phyloP scores from a whole-genome alignment of 2,888 invertebrate genomes.

The Scaptomyza parva region DNA sequence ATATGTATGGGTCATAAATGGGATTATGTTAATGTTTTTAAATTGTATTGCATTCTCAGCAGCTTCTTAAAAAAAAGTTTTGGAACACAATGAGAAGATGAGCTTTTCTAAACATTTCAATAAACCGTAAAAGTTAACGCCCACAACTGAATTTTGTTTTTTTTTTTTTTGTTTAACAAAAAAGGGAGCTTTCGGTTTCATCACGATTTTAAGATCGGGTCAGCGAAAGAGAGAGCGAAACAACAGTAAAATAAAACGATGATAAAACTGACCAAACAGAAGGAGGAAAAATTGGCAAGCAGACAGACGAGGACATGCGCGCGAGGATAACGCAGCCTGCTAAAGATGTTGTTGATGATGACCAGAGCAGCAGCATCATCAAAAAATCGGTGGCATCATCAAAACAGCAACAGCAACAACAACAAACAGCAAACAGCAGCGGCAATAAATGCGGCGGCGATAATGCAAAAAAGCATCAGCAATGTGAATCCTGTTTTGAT shows the following conservation, averaged over 20 bases:
- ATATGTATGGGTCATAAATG: slow-evolving; percentile 8
- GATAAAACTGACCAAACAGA: slow-evolving; percentile 17
- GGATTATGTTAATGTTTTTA: not conserved
- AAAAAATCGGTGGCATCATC: slow-evolving; percentile 69
- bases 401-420: slow-evolving; percentile 18
- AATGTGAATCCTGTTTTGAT: slow-evolving; percentile 84
- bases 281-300: slow-evolving; percentile 8
- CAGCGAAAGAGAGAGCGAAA: slow-evolving; percentile 15
- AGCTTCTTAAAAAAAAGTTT: no score
- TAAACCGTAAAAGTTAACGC: slow-evolving; percentile 5
- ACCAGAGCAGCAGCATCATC: slow-evolving; percentile 66
- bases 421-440: slow-evolving; percentile 29
- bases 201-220: not conserved
- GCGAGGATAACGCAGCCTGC: slow-evolving; percentile 57
- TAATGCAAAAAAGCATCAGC: slow-evolving; percentile 52
- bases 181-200: slow-evolving; percentile 11
- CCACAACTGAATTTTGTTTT: not conserved
- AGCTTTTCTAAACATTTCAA: not conserved
- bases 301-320: slow-evolving; percentile 55
- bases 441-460: slow-evolving; percentile 55
- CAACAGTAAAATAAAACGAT: slow-evolving; percentile 20
- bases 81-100: no score
- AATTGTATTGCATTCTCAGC: no score
- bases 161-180: not conserved
- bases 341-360: slow-evolving; percentile 33